Evolutionary conservation across 1,140 invertebrate genomes (phyloP), one percentile per base, ranked within the genome.

Genomic region (Drosophila seguyi): DNA sequence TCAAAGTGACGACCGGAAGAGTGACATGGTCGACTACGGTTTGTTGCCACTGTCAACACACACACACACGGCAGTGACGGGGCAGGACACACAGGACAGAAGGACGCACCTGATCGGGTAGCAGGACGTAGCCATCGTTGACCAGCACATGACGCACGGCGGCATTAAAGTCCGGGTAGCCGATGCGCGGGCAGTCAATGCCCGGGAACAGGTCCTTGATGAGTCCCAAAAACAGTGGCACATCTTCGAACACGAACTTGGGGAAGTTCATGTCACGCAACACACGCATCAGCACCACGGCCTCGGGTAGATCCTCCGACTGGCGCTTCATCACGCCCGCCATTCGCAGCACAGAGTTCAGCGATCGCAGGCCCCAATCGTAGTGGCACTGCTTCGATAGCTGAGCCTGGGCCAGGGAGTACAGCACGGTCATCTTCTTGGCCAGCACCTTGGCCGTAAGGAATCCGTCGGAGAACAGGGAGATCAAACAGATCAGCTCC

Each of bases 361-460:
- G 92, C 10, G 97, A 97, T 61, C 97, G 94, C 56, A 98, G 92
- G n/a, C 98, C 97, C 95, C 98, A 99, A 90, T 99, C 97, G 92
- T 99, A 99, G 92, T 99, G 98, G 38, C 95, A 96, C 91, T 98
- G 97, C 92, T 98, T 98, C 7, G 97, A 98, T 38, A 99, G 93
- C 90, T 98, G 97, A 81, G 98, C 97, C 48, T 95, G 94, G 0
- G 97, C 96, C 48, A 98, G 93, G 85, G 96, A 96, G 92, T 98
- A 98, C 6, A 98, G 91, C 6, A 97, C 96, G 0, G 97, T 97
- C 97, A 98, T 98, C 88, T 99, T 99, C 91, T 98, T 98, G 0
- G 97, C 97, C 39, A 98, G 91, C 13, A 97, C 94, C 94, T 97
- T 98, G 2, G 97, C 97, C 38, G 96, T 95, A 0, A 97, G 93